Base-by-base conservation (phyloP, 2,797 vertebrate genomes). In the Melanotaenia trifasciata region DNA sequence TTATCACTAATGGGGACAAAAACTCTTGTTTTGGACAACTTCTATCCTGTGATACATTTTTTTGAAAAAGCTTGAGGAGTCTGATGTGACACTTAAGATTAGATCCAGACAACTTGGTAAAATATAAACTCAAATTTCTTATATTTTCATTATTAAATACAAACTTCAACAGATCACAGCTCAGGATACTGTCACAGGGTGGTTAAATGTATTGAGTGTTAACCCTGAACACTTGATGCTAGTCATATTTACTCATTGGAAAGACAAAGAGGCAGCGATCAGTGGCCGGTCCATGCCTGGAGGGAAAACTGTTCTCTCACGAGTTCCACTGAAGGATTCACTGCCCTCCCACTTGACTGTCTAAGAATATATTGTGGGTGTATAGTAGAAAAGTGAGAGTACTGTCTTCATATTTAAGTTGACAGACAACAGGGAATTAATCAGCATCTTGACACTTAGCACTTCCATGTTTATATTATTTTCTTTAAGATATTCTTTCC, bases 291-390 rank as follows among this genome's bases (percentile, higher is more conserved):
- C 8, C 9, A 69, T 3, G 33, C 64, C 59, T 26, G 5, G 36
- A 58, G 67, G 24, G 6, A 35, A 30, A 30, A 63, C n/a, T 67
- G 50, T 70, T 68, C 74, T 65, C 33, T 65, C 58, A 45, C 32
- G 35, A 40, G 32, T 30, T 24, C 32, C 26, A 69, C 60, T 18
- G 45, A 43, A 53, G 32, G 58, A 67, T 58, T 69, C 40, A 75
- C 38, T 16, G 63, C 33, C 32, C 1, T 16, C 45, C 50, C 50
- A 24, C 50, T 26, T 12, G 50, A 53, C 22, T 24, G 50, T 53
- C 22, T 10, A 24, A 53, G 50, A 53, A 53, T 53, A 53, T 26
- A 53, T 53, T 30, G 3, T 69, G 26, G 38, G 22, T 59, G 38
- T 59, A 3, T 54, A 54, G 4, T 51, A 10, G 10, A 11, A 24